Evolutionary conservation across 1,140 invertebrate genomes (phyloP), one percentile per base, ranked within the genome.

Genomic region (Papilio polytes): DNA sequence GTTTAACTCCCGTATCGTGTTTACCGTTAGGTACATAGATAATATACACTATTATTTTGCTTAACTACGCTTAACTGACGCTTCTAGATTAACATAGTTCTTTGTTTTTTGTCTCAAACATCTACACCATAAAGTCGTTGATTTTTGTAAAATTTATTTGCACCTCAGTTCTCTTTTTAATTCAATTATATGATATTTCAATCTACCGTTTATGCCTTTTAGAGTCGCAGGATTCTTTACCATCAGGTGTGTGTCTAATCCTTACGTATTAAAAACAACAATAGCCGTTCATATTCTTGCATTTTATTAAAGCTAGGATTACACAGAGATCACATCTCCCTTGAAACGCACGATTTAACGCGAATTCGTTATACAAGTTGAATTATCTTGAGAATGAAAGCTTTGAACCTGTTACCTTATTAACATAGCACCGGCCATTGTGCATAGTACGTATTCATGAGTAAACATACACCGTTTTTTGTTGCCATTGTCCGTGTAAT

Each of bases 281-380:
- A 63, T 22, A 63, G 53, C 13, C 76, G 51, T n/a, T 26, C 53
- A 10, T 44, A 18, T 56, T 53, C 22, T 74, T 15, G 63, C 63
- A 66, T 63, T 78, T 44, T 66, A 78, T 59, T 78, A 78, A 10
- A 78, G 36, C 56, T 63, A 78, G 86, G 91, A 92, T 92, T 92
- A 93, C 91, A 91, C 85, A 83, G 82, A 83, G 74, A 86, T 85
- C 84, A 72, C 82, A 78, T 81, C 83, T 83, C 90, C 85, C 89
- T 85, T 87, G 86, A 87, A 87, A 93, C 90, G 92, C 91, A 91
- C 93, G 91, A 94, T 94, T 94, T 90, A 94, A 94, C 91, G 93
- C 93, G 90, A 94, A 94, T 94, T 94, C 93, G 93, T 94, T 94
- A 93, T 92, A 94, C 93, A 94, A 82, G 91, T 81, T 90, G 87